Percentiles rank a stretch among this genome's conserved stretches.
These are phyloP conservation scores for Hemaris fuciformis DNA, from an alignment of 2,888 invertebrate species.

Conservation along the genomic window DNA sequence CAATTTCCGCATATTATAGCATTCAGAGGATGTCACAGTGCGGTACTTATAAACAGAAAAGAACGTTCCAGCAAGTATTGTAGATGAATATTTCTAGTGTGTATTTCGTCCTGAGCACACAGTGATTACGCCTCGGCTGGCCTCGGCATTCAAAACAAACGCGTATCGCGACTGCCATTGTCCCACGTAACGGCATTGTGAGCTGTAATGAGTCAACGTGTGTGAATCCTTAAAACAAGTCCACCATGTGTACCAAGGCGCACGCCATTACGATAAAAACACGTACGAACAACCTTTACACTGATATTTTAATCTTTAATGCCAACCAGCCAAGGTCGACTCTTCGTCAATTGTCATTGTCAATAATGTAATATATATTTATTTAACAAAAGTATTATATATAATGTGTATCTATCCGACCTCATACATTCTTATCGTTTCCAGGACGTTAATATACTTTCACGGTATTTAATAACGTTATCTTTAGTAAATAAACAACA, in stretches of 20 bases:
- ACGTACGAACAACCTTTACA: slow-evolving; percentile 8
- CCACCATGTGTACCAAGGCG: slow-evolving; percentile 16
- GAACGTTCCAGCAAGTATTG: no score
- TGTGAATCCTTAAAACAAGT: neutral
- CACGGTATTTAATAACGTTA: neutral
- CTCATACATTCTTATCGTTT: neutral
- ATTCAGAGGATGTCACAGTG: neutral
- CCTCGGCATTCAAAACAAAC: slow-evolving; percentile 7
- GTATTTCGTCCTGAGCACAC: neutral
- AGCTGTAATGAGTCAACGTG: slow-evolving; percentile 9
- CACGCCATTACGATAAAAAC: slow-evolving; percentile 10
- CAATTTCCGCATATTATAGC: neutral
- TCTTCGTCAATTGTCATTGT: neutral
- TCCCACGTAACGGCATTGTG: slow-evolving; percentile 10
- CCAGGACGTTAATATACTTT: neutral
- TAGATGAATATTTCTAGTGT: no score
- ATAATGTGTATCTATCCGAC: neutral
- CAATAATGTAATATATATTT: neutral
- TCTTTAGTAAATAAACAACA: neutral
- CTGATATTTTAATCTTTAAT: neutral
- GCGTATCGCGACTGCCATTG: neutral
- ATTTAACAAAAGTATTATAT: neutral
- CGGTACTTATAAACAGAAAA: neutral
- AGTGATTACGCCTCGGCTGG: neutral
- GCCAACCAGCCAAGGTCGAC: neutral